Evolutionary conservation across 2,888 invertebrate genomes (phyloP).

Genomic region (Cephus pulcher): DNA sequence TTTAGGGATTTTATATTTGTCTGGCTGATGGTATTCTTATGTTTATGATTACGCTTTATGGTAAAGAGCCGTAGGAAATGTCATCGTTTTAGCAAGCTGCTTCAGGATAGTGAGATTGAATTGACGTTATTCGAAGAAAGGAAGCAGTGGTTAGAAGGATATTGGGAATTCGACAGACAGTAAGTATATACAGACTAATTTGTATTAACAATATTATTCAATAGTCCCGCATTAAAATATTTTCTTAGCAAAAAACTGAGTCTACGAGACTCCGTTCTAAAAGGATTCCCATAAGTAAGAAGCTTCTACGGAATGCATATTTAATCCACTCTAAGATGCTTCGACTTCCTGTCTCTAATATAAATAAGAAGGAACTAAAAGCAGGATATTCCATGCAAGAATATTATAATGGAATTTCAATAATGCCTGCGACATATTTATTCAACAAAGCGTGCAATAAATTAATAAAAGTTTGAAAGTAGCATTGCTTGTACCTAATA

Average conservation of each 20-base stretch:
- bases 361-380: neutral
- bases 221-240: neutral
- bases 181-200: neutral
- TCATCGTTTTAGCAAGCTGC: neutral
- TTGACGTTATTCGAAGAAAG: neutral
- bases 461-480: neutral
- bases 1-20: neutral
- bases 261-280: neutral
- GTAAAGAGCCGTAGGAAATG: neutral
- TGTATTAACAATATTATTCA: neutral
- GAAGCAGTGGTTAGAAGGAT: neutral
- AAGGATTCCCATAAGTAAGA: neutral
- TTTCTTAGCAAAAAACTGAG: neutral
- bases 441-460: neutral
- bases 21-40: neutral
- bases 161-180: neutral
- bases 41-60: neutral
- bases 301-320: neutral
- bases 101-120: neutral
- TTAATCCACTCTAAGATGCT: neutral
- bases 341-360: neutral
- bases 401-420: neutral
- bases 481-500: neutral
- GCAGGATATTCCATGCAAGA: neutral
- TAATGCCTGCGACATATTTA: neutral